Evolutionary conservation across 1,140 invertebrate species (phyloP).

Genomic region (Teleogryllus occipitalis): DNA sequence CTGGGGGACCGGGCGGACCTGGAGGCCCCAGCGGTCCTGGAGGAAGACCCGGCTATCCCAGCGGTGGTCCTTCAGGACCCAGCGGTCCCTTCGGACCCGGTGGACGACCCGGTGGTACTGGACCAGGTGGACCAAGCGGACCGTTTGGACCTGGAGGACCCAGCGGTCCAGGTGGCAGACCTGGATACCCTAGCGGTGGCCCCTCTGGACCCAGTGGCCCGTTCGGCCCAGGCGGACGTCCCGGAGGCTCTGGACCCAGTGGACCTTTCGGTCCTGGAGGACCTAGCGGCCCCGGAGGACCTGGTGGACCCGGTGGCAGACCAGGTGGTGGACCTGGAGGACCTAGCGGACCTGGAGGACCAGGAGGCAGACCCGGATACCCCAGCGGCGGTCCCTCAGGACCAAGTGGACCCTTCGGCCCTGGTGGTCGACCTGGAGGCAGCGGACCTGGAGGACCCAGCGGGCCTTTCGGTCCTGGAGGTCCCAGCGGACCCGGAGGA

Average conservation of each 20-base stretch:
- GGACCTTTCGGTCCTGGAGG: not conserved
- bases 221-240: slow-evolving; percentile 20
- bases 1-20: slow-evolving; percentile 10
- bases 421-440: slow-evolving; percentile 15
- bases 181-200: slow-evolving; percentile 19
- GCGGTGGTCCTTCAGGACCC: slow-evolving; percentile 12
- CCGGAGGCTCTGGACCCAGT: slow-evolving; percentile 19
- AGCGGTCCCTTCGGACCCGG: slow-evolving; percentile 24
- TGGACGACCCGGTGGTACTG: slow-evolving; percentile 20
- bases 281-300: slow-evolving; percentile 16
- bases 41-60: slow-evolving; percentile 25
- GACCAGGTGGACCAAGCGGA: slow-evolving; percentile 27
- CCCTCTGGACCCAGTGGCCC: not conserved
- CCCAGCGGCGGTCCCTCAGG: slow-evolving; percentile 23
- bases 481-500: slow-evolving; percentile 15
- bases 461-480: slow-evolving; percentile 18
- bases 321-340: slow-evolving; percentile 22
- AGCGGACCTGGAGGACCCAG: slow-evolving; percentile 7
- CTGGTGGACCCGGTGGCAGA: not conserved
- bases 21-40: slow-evolving; percentile 28
- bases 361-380: slow-evolving; percentile 21
- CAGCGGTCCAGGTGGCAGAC: slow-evolving; percentile 24
- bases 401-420: slow-evolving; percentile 16
- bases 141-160: slow-evolving; percentile 25
- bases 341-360: slow-evolving; percentile 15